Evolutionary conservation across 2,888 invertebrate species (phyloP), one percentile per base, ranked within the genome.

Genomic region (Ectemnius continuus): DNA sequence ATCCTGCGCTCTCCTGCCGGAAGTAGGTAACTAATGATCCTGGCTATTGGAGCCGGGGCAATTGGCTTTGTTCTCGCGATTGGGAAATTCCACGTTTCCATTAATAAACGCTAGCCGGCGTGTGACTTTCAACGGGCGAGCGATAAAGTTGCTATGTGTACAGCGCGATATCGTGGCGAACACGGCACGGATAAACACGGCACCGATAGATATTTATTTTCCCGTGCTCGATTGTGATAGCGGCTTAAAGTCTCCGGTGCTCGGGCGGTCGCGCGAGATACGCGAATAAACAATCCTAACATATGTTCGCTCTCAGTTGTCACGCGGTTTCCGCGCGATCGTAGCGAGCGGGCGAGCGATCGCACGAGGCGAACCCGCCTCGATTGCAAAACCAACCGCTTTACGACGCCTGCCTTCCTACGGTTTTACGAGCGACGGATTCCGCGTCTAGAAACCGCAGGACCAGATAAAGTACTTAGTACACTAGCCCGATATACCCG

Each of bases 91-190:
- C 16, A 14, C 16, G n/a, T 68, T 58, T 46, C 70, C 57, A 70
- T 70, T 63, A 46, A 63, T 63, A 61, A 46, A 26, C 14, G 14
- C 61, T 52, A 59, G 57, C 45, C 60, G 48, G 58, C 47, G 20
- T 52, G 67, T 70, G 65, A 70, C 66, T 69, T 74, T 52, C 56
- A 71, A 70, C 75, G 72, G 73, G 36, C 36, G 73, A 70, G 59
- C 72, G 83, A 81, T 84, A 82, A 75, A 79, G 80, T 85, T 81
- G 80, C 84, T 85, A 83, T 86, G 81, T 86, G 68, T 80, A 83
- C 82, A 83, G 71, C 80, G 86, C 83, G 80, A 78, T 77, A 81
- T 75, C 80, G 36, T 36, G 36, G 36, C 36, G 36, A 36, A 11
- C 36, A 11, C 11, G 8, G 36, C 36, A 11, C 36, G 75, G 64